These are phyloP conservation scores for Neoarius graeffei DNA, from an alignment of 2,113 vertebrate genomes.

Conservation along the genomic window DNA sequence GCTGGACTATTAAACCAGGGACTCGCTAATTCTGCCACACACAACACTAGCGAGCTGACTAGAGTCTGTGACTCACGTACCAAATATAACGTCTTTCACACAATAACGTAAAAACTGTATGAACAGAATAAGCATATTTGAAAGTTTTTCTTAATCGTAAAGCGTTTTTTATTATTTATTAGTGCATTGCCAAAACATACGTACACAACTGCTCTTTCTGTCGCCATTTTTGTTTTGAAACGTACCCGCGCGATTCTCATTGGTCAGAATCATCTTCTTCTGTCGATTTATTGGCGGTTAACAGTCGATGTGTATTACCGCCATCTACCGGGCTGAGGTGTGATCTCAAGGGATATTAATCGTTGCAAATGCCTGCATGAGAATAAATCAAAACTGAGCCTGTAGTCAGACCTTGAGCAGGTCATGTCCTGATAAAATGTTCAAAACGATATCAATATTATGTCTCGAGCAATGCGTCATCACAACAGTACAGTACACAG, in stretches of 20 bases:
- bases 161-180: neutral
- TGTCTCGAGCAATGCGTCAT: too few species aligned
- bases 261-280: too few species aligned
- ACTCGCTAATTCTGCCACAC: neutral
- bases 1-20: neutral
- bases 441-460: too few species aligned
- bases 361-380: too few species aligned
- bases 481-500: too few species aligned
- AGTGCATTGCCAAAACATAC: constrained; percentile 28
- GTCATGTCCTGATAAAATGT: too few species aligned
- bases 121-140: neutral
- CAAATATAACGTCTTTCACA: neutral
- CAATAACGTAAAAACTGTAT: neutral
- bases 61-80: neutral
- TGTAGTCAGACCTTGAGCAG: too few species aligned
- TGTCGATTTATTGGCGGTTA: too few species aligned
- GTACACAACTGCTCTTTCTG: constrained; percentile 52
- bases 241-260: constrained; percentile 39
- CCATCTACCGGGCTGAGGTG: too few species aligned
- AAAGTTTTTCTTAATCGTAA: neutral
- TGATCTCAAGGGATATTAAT: too few species aligned
- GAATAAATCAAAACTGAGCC: too few species aligned
- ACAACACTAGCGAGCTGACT: neutral
- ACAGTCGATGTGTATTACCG: too few species aligned
- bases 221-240: constrained; percentile 72